Base-by-base conservation (phyloP, 2,113 vertebrate genomes). In the Ammodramus savannarum region DNA sequence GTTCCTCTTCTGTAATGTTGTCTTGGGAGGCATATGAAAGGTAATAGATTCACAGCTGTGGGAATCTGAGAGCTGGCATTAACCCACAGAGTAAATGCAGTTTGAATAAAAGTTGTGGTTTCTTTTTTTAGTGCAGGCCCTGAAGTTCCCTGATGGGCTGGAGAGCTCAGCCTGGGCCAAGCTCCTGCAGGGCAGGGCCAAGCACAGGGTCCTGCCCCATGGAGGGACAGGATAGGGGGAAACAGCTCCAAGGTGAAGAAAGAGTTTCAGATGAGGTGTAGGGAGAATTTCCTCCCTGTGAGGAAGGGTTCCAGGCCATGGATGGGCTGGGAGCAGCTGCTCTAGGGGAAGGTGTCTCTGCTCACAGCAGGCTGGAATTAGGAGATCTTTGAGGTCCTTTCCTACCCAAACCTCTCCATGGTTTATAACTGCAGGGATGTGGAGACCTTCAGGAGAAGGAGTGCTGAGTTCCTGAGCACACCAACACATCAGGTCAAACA, bases 401-500 rank as follows among this genome's bases (percentile, higher is more conserved):
- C 36, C 49, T 27, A 13, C 26, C 10, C 49, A 49, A 65, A 43
- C 36, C 31, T 18, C 55, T 27, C 43, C 12, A 18, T 80, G 43
- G 7, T 22, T 43, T 66, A 0, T 51, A 58, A 16, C 52, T 49
- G 31, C 21, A 83, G 31, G 21, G 27, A 65, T 16, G 26, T 20
- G 22, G n/a, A 49, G 32, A 57, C 31, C 15, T n/a, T 67, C 43
- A 79, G 36, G 48, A 79, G 32, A 8, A 39, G 16, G 18, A 67
- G 5, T 29, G 36, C 34, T 44, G 20, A 46, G 36, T 59, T 77
- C 48, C 20, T n/a, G 43, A 67, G 36, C 16, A 19, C 1, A 3
- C 0, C 0, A 3, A 3, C 18, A 10, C 48, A 11, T 54, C 38
- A 72, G 34, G 18, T 75, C 20, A 75, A 81, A 52, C 2, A 2